Conservation (phyloP, 1,140 invertebrate genomes). For the Varroa destructor region DNA sequence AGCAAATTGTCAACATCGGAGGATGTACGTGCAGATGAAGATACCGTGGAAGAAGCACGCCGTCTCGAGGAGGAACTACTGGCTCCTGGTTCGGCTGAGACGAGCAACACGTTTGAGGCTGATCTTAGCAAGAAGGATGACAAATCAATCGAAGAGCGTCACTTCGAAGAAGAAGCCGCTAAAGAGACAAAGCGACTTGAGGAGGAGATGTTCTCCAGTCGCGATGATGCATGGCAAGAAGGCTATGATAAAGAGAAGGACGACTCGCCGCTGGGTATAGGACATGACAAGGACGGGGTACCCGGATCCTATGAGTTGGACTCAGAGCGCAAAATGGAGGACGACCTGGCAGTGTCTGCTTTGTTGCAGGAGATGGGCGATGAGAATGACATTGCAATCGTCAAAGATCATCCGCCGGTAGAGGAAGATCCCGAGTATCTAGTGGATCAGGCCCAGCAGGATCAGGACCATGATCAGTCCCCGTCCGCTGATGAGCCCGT, state of each 20-base stretch:
- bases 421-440: conserved; percentile 3
- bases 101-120: conserved; percentile 29
- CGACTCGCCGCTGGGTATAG: neutral
- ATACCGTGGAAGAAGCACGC: conserved; percentile 33
- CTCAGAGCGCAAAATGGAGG: conserved; percentile 36
- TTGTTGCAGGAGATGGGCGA: conserved; percentile 37
- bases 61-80: conserved; percentile 33
- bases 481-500: conserved; percentile 3
- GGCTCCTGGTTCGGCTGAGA: conserved; percentile 32
- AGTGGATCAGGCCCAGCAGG: conserved; percentile 6
- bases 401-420: conserved; percentile 18
- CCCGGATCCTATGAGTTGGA: conserved; percentile 10
- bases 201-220: conserved; percentile 34
- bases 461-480: too few species aligned
- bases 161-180: conserved; percentile 36
- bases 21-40: conserved; percentile 34
- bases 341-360: conserved; percentile 37
- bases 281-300: conserved; percentile 18
- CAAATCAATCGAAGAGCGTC: conserved; percentile 34
- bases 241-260: conserved; percentile 32
- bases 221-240: conserved; percentile 32
- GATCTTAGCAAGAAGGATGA: conserved; percentile 33
- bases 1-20: conserved; percentile 29
- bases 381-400: conserved; percentile 29
- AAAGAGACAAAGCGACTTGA: conserved; percentile 36